Evolutionary conservation across 2,888 invertebrate genomes (phyloP).

Genomic region (Agrilus biguttatus): DNA sequence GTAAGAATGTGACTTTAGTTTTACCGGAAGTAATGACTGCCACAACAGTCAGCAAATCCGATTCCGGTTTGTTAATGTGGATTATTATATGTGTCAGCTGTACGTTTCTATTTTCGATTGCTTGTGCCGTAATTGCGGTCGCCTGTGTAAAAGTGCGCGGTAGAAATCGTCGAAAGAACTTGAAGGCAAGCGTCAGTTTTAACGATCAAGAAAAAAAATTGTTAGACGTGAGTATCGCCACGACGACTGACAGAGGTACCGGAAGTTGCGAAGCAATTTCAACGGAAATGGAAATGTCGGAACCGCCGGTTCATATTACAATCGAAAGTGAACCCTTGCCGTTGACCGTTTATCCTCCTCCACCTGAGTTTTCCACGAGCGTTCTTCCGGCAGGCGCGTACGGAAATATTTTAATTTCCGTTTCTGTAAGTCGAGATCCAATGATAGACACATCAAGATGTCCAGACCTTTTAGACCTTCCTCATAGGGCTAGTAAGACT

Average conservation of each 20-base stretch:
- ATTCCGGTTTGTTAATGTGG: constrained; percentile 57
- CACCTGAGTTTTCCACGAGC: constrained; percentile 45
- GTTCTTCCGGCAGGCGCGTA: constrained; percentile 39
- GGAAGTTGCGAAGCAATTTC: constrained; percentile 42
- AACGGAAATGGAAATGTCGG: constrained; percentile 39
- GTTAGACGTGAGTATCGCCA: constrained; percentile 64
- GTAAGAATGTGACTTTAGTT: constrained; percentile 48
- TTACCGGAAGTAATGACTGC: constrained; percentile 58
- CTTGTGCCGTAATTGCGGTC: constrained; percentile 44
- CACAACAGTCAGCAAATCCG: constrained; percentile 61
- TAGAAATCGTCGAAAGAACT: constrained; percentile 46
- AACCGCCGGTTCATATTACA: constrained; percentile 35
- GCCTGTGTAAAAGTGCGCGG: constrained; percentile 40
- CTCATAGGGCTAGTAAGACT: constrained; percentile 34
- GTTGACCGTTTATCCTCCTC: constrained; percentile 34
- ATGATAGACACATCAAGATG: constrained; percentile 53
- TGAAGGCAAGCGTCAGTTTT: constrained; percentile 68
- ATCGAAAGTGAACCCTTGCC: constrained; percentile 34
- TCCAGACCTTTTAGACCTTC: constrained; percentile 66
- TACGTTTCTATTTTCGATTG: constrained; percentile 44
- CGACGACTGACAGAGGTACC: constrained; percentile 45
- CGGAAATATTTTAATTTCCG: constrained; percentile 76
- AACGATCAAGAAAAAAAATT: constrained; percentile 81
- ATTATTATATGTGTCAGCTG: constrained; percentile 58
- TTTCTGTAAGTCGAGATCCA: constrained; percentile 61